Base-by-base conservation (phyloP, 1,140 invertebrate species). In the Dendroctonus valens region DNA sequence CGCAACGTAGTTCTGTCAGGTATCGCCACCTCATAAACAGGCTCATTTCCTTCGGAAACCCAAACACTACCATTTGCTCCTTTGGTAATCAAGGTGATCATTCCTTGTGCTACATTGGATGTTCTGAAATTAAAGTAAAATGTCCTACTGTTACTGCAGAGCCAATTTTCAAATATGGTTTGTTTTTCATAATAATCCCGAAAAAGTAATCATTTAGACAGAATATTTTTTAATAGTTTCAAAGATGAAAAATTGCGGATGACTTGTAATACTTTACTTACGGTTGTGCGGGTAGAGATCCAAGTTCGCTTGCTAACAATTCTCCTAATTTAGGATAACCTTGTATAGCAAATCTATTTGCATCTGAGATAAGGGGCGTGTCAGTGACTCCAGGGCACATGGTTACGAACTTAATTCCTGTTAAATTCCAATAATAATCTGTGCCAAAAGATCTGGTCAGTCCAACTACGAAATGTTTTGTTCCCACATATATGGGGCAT, bases 381-480 rank as follows among this genome's bases (percentile, higher is more conserved):
- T 76, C 75, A 0, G 76, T 75, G 0, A 80, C 69, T 52, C 79
- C 80, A 2, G 80, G 80, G 61, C 80, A 82, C 41, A 82, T 72
- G 0, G 79, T 78, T 5, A 81, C 59, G 12, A 82, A 77, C 68
- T 79, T 77, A 5, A 82, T 77, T 7, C 80, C 80, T 5, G 80
- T 82, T 48, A 75, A 75, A 11, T 82, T 69, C 48, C 77, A 52
- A 68, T 72, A 69, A 12, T 71, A 73, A 2, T 70, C 68, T n/a
- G 62, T 69, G n/a, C 78, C 81, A 37, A 81, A 79, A 7, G 82
- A 82, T 60, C 80, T 77, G 5, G 80, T 83, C 41, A 83, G 73
- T 41, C 82, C 83, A 26, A 85, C 69, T 3, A 84, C 78, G 5
- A 81, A 81, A 70, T 83, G 80, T 70, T 84, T 85, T 0, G 82